Conservation (phyloP, 1,140 invertebrate species). For the Cyclina sinensis region DNA sequence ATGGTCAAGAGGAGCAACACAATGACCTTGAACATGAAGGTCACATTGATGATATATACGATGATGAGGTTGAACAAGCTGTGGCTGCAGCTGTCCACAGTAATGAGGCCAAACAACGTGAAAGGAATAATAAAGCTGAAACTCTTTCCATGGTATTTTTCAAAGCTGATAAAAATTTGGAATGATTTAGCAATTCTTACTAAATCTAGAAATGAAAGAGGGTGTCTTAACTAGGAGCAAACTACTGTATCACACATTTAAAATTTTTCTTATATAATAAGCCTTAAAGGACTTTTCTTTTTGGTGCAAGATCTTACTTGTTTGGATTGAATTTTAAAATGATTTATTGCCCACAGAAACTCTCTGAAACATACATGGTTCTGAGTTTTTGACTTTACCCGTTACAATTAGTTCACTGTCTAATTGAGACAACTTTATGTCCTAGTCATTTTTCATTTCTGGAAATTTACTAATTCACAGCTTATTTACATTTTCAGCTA, state of each 20-base stretch:
- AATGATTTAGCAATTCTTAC: not conserved
- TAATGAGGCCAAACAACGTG: not conserved
- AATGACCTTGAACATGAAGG: not conserved
- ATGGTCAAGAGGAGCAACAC: not conserved
- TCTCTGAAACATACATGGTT: no score
- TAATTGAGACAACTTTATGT: no score
- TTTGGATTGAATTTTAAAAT: no score
- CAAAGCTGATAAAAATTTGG: not conserved
- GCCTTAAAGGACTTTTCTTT: no score
- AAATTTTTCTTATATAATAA: no score
- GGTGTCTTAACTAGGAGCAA: no score
- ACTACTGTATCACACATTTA: no score
- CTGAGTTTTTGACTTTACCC: no score
- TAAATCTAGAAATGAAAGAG: not conserved
- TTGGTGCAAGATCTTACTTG: no score
- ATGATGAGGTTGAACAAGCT: not conserved
- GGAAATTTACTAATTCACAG: not conserved
- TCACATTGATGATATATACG: not conserved
- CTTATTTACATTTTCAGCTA: not conserved
- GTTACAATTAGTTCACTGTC: no score
- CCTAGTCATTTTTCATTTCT: not conserved
- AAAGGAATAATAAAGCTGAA: not conserved
- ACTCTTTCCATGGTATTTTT: slow-evolving; percentile 18
- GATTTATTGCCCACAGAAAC: no score
- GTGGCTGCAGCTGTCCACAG: not conserved